Percentiles rank a stretch among this genome's conserved stretches.
phyloP scores from a whole-genome alignment of 2,797 vertebrate genomes.

The Okamejei kenojei region DNA sequence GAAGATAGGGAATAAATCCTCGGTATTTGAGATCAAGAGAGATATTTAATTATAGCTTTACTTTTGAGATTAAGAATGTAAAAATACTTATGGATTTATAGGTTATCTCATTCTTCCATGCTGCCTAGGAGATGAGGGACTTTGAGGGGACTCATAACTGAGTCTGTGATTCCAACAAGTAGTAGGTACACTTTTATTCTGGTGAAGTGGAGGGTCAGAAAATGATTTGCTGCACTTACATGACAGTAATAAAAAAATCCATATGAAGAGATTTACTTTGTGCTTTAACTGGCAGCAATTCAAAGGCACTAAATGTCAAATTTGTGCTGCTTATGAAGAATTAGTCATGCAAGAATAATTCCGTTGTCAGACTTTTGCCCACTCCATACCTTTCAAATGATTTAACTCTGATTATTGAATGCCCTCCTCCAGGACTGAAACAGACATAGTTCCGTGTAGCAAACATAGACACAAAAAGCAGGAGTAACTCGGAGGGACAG shows the following conservation, averaged over 20 bases:
- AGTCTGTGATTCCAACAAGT: not conserved
- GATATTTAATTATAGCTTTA: not conserved
- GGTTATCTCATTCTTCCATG: not conserved
- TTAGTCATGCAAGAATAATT: conserved; percentile 32
- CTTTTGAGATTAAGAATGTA: not conserved
- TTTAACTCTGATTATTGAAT: not conserved
- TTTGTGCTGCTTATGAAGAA: conserved; percentile 9
- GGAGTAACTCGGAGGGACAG: too few species aligned
- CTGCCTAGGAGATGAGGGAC: not conserved
- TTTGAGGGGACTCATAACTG: not conserved
- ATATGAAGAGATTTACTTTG: not conserved
- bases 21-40: not conserved
- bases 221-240: not conserved
- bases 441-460: not conserved
- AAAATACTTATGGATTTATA: not conserved
- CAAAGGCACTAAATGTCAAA: conserved; percentile 27
- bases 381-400: conserved; percentile 22
- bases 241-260: not conserved
- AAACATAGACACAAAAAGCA: too few species aligned
- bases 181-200: not conserved
- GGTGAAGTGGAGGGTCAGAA: not conserved
- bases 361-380: conserved; percentile 16
- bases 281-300: conserved; percentile 19
- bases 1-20: too few species aligned
- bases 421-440: not conserved